These are phyloP conservation scores for Artemia sp. DNA, from an alignment of 2,888 invertebrate species.

Conservation along the genomic window DNA sequence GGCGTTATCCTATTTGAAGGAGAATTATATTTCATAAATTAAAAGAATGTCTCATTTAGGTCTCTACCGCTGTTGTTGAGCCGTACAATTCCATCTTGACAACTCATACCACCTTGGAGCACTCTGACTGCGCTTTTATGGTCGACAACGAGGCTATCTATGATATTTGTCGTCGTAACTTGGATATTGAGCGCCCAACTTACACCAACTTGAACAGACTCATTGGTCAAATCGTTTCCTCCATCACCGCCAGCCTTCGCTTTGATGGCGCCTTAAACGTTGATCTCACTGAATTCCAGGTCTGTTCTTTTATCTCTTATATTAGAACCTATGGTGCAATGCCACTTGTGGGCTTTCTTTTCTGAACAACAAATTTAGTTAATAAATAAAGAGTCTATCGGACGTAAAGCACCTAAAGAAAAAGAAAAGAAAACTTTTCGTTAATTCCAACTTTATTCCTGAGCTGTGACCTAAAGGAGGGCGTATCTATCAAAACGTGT, in stretches of 20 bases:
- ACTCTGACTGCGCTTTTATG: slow-evolving; percentile 39
- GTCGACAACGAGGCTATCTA: slow-evolving; percentile 55
- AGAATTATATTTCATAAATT: too few species aligned
- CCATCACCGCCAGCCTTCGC: slow-evolving; percentile 78
- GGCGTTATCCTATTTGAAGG: too few species aligned
- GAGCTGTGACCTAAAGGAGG: too few species aligned
- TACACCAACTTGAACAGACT: slow-evolving; percentile 69
- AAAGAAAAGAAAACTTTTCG: too few species aligned
- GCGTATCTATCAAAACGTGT: too few species aligned
- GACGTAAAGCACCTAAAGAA: too few species aligned
- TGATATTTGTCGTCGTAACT: slow-evolving; percentile 66
- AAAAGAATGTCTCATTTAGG: not conserved
- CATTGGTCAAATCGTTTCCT: slow-evolving; percentile 46
- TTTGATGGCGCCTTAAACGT: slow-evolving; percentile 61
- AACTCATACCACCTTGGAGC: slow-evolving; percentile 40
- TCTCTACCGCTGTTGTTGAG: slow-evolving; percentile 40
- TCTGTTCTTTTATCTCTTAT: not conserved
- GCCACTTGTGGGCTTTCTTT: too few species aligned
- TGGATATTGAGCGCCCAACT: slow-evolving; percentile 64
- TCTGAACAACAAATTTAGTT: too few species aligned
- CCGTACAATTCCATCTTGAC: slow-evolving; percentile 41
- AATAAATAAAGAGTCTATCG: too few species aligned
- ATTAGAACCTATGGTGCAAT: too few species aligned
- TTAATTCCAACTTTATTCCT: too few species aligned
- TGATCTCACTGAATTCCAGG: slow-evolving; percentile 33